A percentile compares a stretch with the other conserved stretches of the same genome.
phyloP scores from a whole-genome alignment of 2,888 invertebrate genomes.

The Halictus quadricinctus region DNA sequence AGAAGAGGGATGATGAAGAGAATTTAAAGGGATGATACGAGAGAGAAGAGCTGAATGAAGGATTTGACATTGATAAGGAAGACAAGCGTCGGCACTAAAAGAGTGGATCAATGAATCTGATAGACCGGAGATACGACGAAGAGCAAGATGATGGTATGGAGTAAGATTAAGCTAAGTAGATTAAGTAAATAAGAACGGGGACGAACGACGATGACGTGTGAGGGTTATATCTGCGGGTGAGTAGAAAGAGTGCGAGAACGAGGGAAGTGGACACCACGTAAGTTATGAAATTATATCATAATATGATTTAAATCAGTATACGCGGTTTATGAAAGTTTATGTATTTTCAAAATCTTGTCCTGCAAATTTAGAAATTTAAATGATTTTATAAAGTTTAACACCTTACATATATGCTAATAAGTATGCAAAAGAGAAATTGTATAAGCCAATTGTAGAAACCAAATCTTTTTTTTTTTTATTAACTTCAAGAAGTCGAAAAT shows the following conservation, averaged over 20 bases:
- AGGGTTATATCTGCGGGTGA: neutral
- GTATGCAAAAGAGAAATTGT: too few relatives aligned
- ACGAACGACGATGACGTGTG: neutral
- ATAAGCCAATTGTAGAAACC: too few relatives aligned
- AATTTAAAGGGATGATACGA: neutral
- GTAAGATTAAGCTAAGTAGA: neutral
- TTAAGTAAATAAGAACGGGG: neutral
- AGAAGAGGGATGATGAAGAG: neutral
- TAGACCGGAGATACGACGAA: neutral
- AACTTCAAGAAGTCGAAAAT: too few relatives aligned
- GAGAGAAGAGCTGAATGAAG: neutral
- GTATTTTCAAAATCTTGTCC: too few relatives aligned
- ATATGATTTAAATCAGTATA: too few relatives aligned
- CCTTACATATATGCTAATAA: too few relatives aligned
- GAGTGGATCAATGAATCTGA: neutral
- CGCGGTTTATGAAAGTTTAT: too few relatives aligned
- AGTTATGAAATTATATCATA: neutral
- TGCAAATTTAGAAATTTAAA: too few relatives aligned
- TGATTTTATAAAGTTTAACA: too few relatives aligned
- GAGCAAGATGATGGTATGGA: neutral
- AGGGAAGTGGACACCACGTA: neutral
- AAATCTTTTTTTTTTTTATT: too few relatives aligned
- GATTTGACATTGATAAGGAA: neutral
- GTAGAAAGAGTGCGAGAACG: too few relatives aligned
- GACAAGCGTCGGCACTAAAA: neutral